Percentiles rank a stretch among this genome's conserved stretches.
phyloP scores from a whole-genome alignment of 2,113 vertebrate species.

The Hemiprocne comata region DNA sequence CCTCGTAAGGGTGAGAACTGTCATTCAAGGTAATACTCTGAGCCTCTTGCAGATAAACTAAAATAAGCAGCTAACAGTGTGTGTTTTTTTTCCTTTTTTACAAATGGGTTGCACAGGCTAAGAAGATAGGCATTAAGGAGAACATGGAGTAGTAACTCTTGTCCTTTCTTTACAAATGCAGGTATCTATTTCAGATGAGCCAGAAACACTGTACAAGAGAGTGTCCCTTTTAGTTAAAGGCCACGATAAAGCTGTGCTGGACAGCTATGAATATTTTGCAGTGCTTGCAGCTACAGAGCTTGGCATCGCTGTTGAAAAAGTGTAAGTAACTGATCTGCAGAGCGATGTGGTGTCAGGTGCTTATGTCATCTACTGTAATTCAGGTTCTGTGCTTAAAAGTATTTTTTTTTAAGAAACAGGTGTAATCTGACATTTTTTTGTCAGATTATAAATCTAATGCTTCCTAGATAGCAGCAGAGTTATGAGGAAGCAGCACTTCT shows the following conservation, averaged over 20 bases:
- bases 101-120: not conserved
- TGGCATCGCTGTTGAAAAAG: slow-evolving; percentile 83
- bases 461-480: not conserved
- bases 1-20: not conserved
- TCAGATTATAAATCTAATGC: not conserved
- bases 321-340: slow-evolving; percentile 82
- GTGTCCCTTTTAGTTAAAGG: slow-evolving; percentile 90
- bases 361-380: not conserved
- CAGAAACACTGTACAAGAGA: slow-evolving; percentile 87
- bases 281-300: slow-evolving; percentile 91
- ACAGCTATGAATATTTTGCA: slow-evolving; percentile 95
- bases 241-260: slow-evolving; percentile 89
- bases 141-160: not conserved
- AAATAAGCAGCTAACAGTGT: not conserved
- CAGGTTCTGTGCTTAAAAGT: not conserved
- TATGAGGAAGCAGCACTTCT: not conserved
- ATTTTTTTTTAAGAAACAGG: not conserved
- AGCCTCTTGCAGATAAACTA: not conserved
- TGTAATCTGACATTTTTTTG: not conserved
- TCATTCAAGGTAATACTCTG: not conserved
- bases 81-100: not conserved
- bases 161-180: slow-evolving; percentile 64
- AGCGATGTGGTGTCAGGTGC: not conserved
- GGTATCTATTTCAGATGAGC: slow-evolving; percentile 88
- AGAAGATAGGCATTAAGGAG: not conserved